A percentile compares a stretch with the other conserved stretches of the same genome.
Evolutionary conservation across 1,140 invertebrate species (phyloP).

Genomic region (Myzus persicae): DNA sequence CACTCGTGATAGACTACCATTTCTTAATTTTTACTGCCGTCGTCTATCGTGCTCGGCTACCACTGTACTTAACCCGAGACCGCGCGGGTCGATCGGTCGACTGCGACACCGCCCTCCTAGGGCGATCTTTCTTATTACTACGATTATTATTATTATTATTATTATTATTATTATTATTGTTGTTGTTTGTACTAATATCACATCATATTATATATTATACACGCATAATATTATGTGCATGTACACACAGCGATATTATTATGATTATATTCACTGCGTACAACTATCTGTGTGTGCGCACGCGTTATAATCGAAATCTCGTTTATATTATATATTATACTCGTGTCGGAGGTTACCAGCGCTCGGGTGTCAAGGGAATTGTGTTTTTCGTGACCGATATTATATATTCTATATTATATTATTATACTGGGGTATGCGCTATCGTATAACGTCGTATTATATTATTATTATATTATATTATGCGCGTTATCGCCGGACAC

Average conservation of each 20-base stretch:
- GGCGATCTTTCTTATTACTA: conserved; percentile 37
- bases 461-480: conserved; percentile 24
- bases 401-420: background rate
- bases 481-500: background rate
- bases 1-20: conserved; percentile 48
- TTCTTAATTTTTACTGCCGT: background rate
- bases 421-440: background rate
- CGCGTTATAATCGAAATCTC: conserved; percentile 45
- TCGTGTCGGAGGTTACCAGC: conserved; percentile 48
- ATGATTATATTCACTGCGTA: background rate
- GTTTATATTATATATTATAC: background rate
- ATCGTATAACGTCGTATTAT: conserved; percentile 1
- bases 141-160: background rate
- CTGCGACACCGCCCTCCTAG: conserved; percentile 30
- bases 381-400: conserved; percentile 54
- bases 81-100: background rate
- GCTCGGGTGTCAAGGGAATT: conserved; percentile 40
- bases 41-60: background rate
- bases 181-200: conserved; percentile 19
- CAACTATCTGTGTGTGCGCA: background rate
- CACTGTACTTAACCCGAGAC: conserved; percentile 43
- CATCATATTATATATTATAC: background rate
- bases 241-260: background rate
- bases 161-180: background rate
- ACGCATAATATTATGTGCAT: background rate